Base-by-base conservation (phyloP, 92 coral and sea anemone genomes). In the Blastomussa wellsi region DNA sequence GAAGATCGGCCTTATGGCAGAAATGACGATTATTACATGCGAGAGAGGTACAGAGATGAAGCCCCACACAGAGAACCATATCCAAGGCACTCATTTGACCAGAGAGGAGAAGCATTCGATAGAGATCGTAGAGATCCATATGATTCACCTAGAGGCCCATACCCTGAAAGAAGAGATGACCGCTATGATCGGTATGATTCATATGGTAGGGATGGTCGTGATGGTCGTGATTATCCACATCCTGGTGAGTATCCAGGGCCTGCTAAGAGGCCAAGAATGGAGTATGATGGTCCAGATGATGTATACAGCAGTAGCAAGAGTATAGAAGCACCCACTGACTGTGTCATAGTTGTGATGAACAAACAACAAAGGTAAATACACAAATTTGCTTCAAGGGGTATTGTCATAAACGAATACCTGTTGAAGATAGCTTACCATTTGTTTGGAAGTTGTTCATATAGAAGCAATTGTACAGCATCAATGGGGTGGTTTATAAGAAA, bases 311-410 rank as follows among this genome's bases (percentile, higher is more conserved):
- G 78, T 57, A 82, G 88, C 41, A 94, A 93, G 57, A 94, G 92
- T 51, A 88, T 95, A 39, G 92, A 89, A 44, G 97, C 98, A 16
- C 99, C 99, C 39, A 97, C 98, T 48, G 99, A 97, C 86, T 97
- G 99, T 90, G 99, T 95, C 32, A 89, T 97, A 66, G 92, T 97
- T 29, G 93, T 97, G n/a, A 89, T 97, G 87, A 97, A 91, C 88
- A 94, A 90, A 87, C 90, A 89, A 66, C 94, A 92, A 64, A 88
- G 94, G 99, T 97, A 83, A 52, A 89, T 81, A 76, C 28, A 13
- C 3, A 1, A 8, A 73, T 17, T 17, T 57, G 7, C 26, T 20
- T 55, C 64, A 6, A 22, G 4, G 20, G 22, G 24, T 14, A 26
- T 51, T 15, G 19, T 51, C 57, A 51, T 49, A 49, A 49, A 3